phyloP scores from a whole-genome alignment of 2,113 vertebrate genomes.

The Alligator mississippiensis region DNA sequence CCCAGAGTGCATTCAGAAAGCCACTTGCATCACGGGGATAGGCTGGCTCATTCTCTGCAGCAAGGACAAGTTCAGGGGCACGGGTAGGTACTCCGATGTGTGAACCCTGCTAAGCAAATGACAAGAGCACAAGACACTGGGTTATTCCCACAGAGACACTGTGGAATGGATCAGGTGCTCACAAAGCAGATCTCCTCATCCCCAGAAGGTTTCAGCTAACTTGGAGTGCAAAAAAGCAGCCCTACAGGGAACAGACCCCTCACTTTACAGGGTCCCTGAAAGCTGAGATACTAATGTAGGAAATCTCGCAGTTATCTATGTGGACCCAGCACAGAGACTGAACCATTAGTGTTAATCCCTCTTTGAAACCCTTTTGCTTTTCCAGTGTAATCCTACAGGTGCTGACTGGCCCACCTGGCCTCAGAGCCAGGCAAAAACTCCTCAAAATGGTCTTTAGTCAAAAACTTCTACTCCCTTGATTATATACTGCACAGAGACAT shows the following conservation, averaged over 20 bases:
- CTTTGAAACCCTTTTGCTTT: not conserved
- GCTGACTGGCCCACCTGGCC: not conserved
- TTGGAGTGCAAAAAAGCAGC: not conserved
- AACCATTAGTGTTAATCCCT: not conserved
- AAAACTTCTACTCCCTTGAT: no score
- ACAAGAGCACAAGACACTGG: not conserved
- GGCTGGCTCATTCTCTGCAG: not conserved
- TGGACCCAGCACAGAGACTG: not conserved
- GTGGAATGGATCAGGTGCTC: constrained; percentile 3
- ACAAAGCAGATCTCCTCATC: not conserved
- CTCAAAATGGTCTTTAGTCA: no score
- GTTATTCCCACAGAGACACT: not conserved
- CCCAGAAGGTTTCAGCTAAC: not conserved
- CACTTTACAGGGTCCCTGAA: not conserved
- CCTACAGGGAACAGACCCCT: not conserved
- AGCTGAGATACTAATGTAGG: not conserved
- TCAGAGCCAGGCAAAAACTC: no score
- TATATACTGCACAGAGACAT: no score
- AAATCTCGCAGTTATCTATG: not conserved
- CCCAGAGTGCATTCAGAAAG: not conserved
- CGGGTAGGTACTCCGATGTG: not conserved
- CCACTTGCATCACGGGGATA: not conserved
- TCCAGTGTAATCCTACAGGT: not conserved
- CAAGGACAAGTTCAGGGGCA: not conserved
- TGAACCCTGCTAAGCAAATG: not conserved